Base-by-base conservation (phyloP, 2,888 invertebrate genomes). In the Thecocarcelia acutangulata region DNA sequence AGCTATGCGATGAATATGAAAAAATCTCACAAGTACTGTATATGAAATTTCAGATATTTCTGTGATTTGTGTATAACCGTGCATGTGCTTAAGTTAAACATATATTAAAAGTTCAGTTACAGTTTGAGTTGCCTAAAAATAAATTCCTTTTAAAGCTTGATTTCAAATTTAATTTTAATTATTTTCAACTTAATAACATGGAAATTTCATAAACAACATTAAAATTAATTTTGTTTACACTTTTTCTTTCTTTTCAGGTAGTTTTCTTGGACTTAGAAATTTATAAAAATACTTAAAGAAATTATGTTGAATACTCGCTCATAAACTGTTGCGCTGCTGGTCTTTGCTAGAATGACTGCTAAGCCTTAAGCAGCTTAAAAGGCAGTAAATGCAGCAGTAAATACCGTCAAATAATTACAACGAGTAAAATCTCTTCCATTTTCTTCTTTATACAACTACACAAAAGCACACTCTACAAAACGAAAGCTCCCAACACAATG, bases 401-500 rank as follows among this genome's bases (percentile, higher is more conserved):
- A 56, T 56, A 56, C 63, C 63, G 40, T 54, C 13, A 61, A 74
- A 54, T 42, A 48, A 70, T 21, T 69, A 66, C 73, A 73, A 80
- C 74, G 72, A 75, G 46, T 72, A 72, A 33, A 33, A 79, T 79
- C 68, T 83, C 79, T 79, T 83, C 75, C 82, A 82, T 82, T 82
- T 78, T 78, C 50, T 69, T 6, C 52, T 68, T 33, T 75, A 50
- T 59, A 76, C 52, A 76, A 44, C 9, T 15, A 56, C 1, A 28
- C 17, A 17, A 15, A 40, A 28, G 50, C 21, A 61, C 42, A 46
- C 24, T 52, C 56, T 9, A 40, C 69, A 40, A 48, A 24, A 63
- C 28, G 8, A 33, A 33, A 66, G 52, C 63, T 50, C 58, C 46
- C 46, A 75, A 63, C 40, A 87, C 87, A 85, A 90, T 90, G 90